These are phyloP conservation scores for Dromiciops gliroides DNA, from an alignment of 2,113 vertebrate species.

Conservation along the genomic window DNA sequence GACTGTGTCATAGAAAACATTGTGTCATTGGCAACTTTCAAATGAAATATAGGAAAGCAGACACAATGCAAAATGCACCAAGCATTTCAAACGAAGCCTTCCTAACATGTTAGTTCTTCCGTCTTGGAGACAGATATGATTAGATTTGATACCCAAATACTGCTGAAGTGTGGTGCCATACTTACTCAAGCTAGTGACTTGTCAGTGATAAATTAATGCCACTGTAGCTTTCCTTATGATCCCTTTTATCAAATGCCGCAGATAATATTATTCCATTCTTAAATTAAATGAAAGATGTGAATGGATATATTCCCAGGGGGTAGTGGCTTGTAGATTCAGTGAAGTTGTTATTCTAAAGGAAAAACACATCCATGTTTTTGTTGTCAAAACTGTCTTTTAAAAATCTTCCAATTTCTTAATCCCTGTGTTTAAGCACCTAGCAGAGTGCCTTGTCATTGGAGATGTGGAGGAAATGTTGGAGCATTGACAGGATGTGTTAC, in stretches of 20 bases:
- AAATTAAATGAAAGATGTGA: constrained; percentile 5
- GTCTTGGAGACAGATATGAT: constrained; percentile 39
- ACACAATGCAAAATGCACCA: not conserved
- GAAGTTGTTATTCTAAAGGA: not conserved
- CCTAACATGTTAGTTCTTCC: not conserved
- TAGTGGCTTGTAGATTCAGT: not conserved
- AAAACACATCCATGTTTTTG: not conserved
- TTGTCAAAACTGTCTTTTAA: not conserved
- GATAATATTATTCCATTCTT: not conserved
- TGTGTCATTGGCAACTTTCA: not conserved
- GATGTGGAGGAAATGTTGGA: too few relatives aligned
- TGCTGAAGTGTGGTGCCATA: not conserved
- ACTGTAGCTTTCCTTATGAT: constrained; percentile 37
- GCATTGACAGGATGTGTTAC: not conserved
- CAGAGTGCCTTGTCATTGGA: not conserved
- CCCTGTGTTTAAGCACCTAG: not conserved
- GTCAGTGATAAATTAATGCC: not conserved
- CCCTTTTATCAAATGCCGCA: not conserved
- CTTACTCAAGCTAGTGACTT: not conserved
- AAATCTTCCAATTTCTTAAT: not conserved
- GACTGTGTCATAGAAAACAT: constrained; percentile 6
- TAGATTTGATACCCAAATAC: not conserved
- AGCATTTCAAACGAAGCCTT: not conserved
- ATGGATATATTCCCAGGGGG: not conserved
- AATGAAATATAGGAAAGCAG: not conserved